Base-by-base conservation (phyloP, 2,113 vertebrate species). In the Neodontobutis hainanensis region DNA sequence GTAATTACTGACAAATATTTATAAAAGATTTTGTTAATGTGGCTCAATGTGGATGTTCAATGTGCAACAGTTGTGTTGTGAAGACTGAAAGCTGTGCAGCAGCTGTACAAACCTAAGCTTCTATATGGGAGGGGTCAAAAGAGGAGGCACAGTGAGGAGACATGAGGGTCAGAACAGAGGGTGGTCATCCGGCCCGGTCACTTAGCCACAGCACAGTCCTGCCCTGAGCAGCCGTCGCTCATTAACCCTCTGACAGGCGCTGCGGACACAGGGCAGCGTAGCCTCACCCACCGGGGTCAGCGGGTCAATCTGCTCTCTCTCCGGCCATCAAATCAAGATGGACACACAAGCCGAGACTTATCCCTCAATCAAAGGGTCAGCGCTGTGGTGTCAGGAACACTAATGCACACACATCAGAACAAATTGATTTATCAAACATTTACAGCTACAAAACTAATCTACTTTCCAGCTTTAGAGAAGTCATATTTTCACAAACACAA, bases 261-360 rank as follows among this genome's bases (percentile, higher is more conserved):
- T 85, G 73, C 7, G 75, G 92, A 91, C 91, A 88, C 81, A 70
- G 74, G 93, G 91, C 91, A 92, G 89, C 88, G 86, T 88, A 86
- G 88, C 90, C 90, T 89, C 94, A 93, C 90, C 94, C 89, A 89
- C 92, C 87, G 93, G 90, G 94, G 94, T 95, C 93, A 94, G 74
- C 1, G 91, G 96, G 96, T 97, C 96, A 95, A 95, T 93, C 95
- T 91, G 94, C 93, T 88, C 94, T 95, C 94, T 94, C 94, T 90
- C 91, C 85, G 46, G 90, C 91, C 90, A 91, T 91, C 92, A 90
- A 88, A 91, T 94, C 93, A 91, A 92, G 92, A 93, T 91, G 94
- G 94, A 95, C 92, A 94, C 93, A 94, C 92, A 94, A 91, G 91
- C 91, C 91, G 91, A 80, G 91, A 93, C 91, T 90, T 91, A 92